phyloP scores from a whole-genome alignment of 2,797 vertebrate genomes.

The Trichosurus vulpecula region DNA sequence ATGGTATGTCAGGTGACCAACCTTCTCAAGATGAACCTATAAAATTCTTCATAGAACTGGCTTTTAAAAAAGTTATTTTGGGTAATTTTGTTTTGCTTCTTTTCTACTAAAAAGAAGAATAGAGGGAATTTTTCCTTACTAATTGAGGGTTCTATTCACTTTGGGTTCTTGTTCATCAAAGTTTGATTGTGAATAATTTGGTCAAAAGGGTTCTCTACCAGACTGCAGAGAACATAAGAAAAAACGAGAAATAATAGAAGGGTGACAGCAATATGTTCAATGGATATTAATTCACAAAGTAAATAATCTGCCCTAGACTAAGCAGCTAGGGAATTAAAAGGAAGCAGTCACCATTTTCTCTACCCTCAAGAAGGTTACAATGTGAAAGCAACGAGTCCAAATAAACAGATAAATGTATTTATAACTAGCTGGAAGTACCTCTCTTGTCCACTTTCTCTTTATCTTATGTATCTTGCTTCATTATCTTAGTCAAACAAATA shows the following conservation, averaged over 20 bases:
- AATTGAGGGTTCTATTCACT: slow-evolving; percentile 18
- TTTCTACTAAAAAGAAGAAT: slow-evolving; percentile 4
- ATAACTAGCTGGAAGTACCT: background rate
- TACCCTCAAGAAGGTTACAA: slow-evolving; percentile 56
- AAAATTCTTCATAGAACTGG: background rate
- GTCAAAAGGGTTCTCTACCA: background rate
- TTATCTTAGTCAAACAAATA: slow-evolving; percentile 40
- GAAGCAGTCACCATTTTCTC: slow-evolving; percentile 1
- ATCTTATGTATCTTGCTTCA: background rate
- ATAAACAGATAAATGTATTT: slow-evolving; percentile 39
- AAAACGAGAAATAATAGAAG: slow-evolving; percentile 41
- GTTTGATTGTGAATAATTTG: background rate
- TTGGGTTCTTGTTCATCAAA: slow-evolving; percentile 34
- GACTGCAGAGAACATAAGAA: background rate
- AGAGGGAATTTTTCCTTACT: background rate
- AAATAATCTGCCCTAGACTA: slow-evolving; percentile 61
- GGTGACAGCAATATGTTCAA: slow-evolving; percentile 53
- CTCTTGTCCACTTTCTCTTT: background rate
- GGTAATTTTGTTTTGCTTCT: background rate
- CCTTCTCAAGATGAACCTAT: background rate
- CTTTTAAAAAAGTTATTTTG: background rate
- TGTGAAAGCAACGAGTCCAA: slow-evolving; percentile 51
- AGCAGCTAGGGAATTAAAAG: slow-evolving; percentile 47
- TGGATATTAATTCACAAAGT: slow-evolving; percentile 61
- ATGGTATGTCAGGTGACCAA: background rate